These are phyloP conservation scores for Sebastes wilsoni DNA, from an alignment of 2,797 vertebrate species.

Conservation along the genomic window DNA sequence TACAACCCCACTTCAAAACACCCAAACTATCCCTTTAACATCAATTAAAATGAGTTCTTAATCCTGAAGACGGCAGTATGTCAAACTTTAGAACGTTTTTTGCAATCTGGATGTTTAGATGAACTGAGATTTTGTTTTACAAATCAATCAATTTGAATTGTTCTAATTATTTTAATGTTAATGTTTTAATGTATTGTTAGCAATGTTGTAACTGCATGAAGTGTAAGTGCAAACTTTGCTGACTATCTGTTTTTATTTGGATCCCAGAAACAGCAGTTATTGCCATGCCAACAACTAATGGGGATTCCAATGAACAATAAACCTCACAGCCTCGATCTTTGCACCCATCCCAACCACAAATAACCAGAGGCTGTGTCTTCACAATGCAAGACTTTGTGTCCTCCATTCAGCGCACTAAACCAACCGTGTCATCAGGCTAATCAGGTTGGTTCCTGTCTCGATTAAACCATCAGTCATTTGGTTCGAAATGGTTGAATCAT, in stretches of 20 bases:
- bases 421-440: constrained; percentile 26
- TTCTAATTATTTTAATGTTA: background rate
- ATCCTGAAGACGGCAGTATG: background rate
- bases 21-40: too few relatives aligned
- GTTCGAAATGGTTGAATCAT: constrained; percentile 29
- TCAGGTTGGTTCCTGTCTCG: constrained; percentile 64
- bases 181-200: background rate
- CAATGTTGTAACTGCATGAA: background rate
- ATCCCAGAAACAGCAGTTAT: background rate
- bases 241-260: background rate
- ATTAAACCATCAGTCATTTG: constrained; percentile 36
- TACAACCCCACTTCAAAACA: too few relatives aligned
- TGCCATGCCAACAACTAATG: background rate
- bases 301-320: background rate
- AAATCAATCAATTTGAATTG: background rate
- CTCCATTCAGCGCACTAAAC: constrained; percentile 4
- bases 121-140: background rate
- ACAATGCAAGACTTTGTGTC: constrained; percentile 22
- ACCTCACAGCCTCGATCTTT: background rate
- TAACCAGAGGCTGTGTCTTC: constrained; percentile 26
- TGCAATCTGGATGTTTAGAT: background rate
- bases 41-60: background rate
- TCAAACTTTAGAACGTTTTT: background rate
- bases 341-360: background rate
- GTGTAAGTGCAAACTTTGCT: background rate